Evolutionary conservation across 2,888 invertebrate genomes (phyloP).

Genomic region (Pseudococcus longispinus): DNA sequence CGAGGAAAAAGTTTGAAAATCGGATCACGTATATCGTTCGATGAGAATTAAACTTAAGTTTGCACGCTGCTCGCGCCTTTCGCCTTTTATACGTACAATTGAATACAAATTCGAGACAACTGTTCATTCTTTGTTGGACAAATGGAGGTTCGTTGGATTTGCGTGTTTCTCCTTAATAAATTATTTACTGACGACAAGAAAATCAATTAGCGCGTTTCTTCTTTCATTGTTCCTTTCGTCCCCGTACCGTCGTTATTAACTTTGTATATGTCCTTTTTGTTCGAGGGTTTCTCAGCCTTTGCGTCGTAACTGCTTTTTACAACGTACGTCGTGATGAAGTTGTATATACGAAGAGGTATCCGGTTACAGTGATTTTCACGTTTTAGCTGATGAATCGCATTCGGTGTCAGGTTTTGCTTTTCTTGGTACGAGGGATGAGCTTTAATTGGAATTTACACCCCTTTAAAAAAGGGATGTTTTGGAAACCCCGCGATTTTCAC

Average conservation of each 20-base stretch:
- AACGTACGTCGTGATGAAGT: conserved; percentile 9
- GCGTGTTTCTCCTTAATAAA: conserved; percentile 57
- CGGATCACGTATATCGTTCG: conserved; percentile 54
- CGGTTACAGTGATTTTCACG: conserved; percentile 12
- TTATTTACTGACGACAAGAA: conserved; percentile 56
- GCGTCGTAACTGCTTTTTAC: not conserved
- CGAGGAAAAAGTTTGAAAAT: conserved; percentile 47
- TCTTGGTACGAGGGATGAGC: not conserved
- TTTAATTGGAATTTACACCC: conserved; percentile 1
- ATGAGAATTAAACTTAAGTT: conserved; percentile 52
- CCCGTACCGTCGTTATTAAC: conserved; percentile 21
- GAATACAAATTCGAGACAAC: conserved; percentile 55
- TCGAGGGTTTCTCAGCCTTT: conserved; percentile 21
- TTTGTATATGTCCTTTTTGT: conserved; percentile 39
- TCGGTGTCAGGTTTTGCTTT: not conserved
- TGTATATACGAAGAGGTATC: not conserved
- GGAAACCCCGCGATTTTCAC: not conserved
- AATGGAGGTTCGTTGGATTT: conserved; percentile 54
- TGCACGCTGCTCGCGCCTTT: conserved; percentile 30
- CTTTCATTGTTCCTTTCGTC: conserved; percentile 44
- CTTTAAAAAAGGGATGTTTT: not conserved
- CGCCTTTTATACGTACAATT: conserved; percentile 51
- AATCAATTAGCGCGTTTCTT: conserved; percentile 57
- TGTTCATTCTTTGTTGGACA: conserved; percentile 49
- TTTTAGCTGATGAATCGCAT: not conserved